Conservation (phyloP, 1,140 invertebrate species). For the Drosophila malerkotliana region DNA sequence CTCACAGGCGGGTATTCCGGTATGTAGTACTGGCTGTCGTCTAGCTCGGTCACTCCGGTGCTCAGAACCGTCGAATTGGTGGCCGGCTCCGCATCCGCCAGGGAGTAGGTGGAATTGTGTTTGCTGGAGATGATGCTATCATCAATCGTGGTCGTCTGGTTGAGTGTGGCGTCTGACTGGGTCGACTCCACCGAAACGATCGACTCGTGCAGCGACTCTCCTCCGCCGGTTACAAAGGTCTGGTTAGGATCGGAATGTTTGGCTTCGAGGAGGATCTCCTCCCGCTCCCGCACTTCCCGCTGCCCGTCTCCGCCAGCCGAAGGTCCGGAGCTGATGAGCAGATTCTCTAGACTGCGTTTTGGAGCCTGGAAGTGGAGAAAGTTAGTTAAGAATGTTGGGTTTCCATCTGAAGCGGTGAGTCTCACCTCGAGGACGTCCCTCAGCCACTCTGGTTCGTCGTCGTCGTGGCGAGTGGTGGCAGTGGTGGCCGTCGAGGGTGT, state of each 20-base stretch:
- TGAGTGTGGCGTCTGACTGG: slow-evolving; percentile 75
- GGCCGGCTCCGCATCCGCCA: slow-evolving; percentile 67
- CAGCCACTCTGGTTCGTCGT: slow-evolving; percentile 86
- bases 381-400: background rate
- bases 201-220: slow-evolving; percentile 79
- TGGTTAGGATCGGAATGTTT: slow-evolving; percentile 77
- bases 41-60: slow-evolving; percentile 65
- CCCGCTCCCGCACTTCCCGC: slow-evolving; percentile 21
- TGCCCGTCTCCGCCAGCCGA: slow-evolving; percentile 23
- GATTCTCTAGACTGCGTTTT: slow-evolving; percentile 83
- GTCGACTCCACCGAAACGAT: slow-evolving; percentile 83
- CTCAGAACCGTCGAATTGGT: slow-evolving; percentile 64
- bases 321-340: slow-evolving; percentile 59
- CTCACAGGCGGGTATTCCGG: slow-evolving; percentile 82
- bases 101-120: slow-evolving; percentile 79
- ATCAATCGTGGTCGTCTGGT: slow-evolving; percentile 82
- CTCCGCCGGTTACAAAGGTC: slow-evolving; percentile 54
- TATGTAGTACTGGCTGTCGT: slow-evolving; percentile 82
- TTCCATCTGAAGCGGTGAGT: background rate
- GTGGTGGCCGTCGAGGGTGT: slow-evolving; percentile 62
- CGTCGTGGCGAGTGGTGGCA: slow-evolving; percentile 82
- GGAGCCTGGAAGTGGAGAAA: slow-evolving; percentile 61
- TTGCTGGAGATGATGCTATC: slow-evolving; percentile 83
- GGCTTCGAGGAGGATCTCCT: slow-evolving; percentile 54
- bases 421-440: slow-evolving; percentile 85